phyloP scores from a whole-genome alignment of 2,888 invertebrate genomes.

The Temnothorax ravouxi region DNA sequence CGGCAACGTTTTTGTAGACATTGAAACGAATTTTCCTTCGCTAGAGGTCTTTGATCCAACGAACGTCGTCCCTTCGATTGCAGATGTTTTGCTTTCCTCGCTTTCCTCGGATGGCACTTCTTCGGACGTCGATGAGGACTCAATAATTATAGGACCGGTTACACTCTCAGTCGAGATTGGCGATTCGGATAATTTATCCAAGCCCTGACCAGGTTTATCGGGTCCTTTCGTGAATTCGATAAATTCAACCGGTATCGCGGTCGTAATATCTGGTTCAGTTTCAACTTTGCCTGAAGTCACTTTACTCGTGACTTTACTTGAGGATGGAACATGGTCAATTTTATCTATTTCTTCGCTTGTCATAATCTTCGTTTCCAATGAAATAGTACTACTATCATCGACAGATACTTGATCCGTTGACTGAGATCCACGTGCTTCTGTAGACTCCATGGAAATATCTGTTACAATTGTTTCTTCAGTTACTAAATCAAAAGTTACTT shows the following conservation, averaged over 20 bases:
- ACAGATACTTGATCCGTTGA: neutral
- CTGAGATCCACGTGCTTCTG: neutral
- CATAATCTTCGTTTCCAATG: neutral
- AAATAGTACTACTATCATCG: neutral
- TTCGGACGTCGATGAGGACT: neutral
- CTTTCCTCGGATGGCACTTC: neutral
- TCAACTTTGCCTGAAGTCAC: neutral
- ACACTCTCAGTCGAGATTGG: neutral
- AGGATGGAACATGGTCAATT: neutral
- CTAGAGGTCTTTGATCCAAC: neutral
- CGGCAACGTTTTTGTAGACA: neutral
- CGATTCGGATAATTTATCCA: neutral
- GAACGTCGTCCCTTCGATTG: neutral
- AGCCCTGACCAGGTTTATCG: neutral
- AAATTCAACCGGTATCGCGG: neutral
- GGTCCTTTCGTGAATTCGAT: neutral
- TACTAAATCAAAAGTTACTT: neutral
- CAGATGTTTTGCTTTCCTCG: neutral
- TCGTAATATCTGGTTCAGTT: neutral
- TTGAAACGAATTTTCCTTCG: neutral
- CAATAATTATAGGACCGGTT: neutral
- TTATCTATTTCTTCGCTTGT: conserved; percentile 1
- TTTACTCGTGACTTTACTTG: neutral
- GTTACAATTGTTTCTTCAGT: neutral
- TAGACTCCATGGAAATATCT: neutral